These are phyloP conservation scores for Pygocentrus nattereri DNA, from an alignment of 2,797 vertebrate species.

Conservation along the genomic window DNA sequence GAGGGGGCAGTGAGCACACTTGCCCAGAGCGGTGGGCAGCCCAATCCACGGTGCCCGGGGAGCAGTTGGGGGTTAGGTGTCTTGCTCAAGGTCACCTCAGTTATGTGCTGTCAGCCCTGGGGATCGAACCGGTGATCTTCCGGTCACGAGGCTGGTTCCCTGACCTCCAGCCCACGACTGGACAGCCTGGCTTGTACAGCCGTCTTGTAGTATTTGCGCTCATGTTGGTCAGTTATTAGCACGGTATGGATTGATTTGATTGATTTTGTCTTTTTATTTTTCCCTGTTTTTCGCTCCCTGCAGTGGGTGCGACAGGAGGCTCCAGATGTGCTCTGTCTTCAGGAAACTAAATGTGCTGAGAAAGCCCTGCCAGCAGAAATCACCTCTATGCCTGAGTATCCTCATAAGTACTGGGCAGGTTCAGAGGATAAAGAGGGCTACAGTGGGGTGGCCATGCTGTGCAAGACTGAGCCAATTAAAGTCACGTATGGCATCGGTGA, in stretches of 20 bases:
- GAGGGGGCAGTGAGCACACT: no score
- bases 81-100: no score
- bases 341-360: constrained; percentile 90
- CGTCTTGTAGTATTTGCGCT: no score
- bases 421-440: constrained; percentile 89
- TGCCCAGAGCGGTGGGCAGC: no score
- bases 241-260: background rate
- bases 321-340: constrained; percentile 89
- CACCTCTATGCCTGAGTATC: constrained; percentile 84
- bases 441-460: constrained; percentile 91
- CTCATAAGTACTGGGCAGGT: constrained; percentile 89
- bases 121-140: no score
- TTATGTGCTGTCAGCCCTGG: no score
- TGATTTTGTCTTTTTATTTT: background rate
- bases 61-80: no score
- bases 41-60: no score
- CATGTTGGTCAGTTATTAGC: background rate
- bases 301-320: constrained; percentile 90
- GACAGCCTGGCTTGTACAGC: no score
- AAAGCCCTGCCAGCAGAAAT: constrained; percentile 84
- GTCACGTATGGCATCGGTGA: constrained; percentile 91
- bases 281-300: background rate
- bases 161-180: no score
- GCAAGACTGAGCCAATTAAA: constrained; percentile 85
- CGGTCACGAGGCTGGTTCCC: no score